These are phyloP conservation scores for Herpailurus yagouaroundi DNA, from an alignment of 2,113 vertebrate genomes.

Conservation along the genomic window DNA sequence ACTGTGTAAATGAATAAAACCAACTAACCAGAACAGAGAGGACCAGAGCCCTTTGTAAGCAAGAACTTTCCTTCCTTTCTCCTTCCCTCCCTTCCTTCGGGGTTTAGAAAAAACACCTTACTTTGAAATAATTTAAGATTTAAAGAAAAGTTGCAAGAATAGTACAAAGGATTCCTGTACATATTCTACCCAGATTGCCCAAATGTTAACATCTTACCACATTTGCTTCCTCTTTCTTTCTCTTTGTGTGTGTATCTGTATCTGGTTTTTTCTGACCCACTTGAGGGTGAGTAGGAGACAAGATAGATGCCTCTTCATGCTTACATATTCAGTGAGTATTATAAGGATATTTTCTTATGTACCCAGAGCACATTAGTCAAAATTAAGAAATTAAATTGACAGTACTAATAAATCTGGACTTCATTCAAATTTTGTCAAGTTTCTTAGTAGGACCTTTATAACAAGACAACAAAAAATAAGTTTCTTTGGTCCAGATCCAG, in stretches of 20 bases:
- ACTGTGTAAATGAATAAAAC: neutral
- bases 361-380: neutral
- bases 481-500: neutral
- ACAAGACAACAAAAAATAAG: neutral
- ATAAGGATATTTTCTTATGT: neutral
- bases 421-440: neutral
- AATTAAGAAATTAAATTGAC: neutral
- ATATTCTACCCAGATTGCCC: neutral
- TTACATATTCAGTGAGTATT: neutral
- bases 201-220: neutral
- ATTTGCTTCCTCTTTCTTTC: neutral
- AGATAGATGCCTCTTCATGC: neutral
- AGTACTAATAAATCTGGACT: neutral
- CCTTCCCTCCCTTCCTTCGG: neutral
- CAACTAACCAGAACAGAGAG: neutral
- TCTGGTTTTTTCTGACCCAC: neutral
- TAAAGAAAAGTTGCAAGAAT: constrained; percentile 30
- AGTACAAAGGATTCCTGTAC: neutral
- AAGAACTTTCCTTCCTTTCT: neutral
- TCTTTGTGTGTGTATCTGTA: neutral
- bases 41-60: neutral
- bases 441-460: neutral
- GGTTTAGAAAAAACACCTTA: neutral
- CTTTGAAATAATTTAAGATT: constrained; percentile 52
- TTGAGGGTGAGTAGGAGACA: neutral